Base-by-base conservation (phyloP, 2,113 vertebrate species). In the Prionailurus viverrinus region DNA sequence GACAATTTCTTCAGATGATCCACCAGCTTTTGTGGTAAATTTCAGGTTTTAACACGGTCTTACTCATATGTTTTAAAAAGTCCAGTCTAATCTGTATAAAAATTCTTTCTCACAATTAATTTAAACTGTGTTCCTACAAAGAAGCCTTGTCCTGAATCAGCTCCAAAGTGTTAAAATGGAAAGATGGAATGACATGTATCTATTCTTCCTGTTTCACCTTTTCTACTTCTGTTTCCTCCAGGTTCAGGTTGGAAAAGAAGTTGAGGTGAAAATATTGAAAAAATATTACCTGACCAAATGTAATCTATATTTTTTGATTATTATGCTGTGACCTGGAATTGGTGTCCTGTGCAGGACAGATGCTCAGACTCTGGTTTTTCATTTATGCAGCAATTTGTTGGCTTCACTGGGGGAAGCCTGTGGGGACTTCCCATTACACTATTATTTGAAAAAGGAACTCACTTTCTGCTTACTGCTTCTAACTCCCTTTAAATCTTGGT, bases 161-260 rank as follows among this genome's bases (percentile, higher is more conserved):
- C 15, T 79, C 89, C 5, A 86, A 51, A 63, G 71, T 53, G 4
- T 78, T 84, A 76, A 82, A 33, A 7, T 29, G 8, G 81, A 92
- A 53, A 41, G 19, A 41, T 21, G 9, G 41, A 76, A 21, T 69
- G 14, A 82, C 61, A 63, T 93, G 19, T 84, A 33, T 31, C 4
- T 63, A 71, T 85, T 71, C 3, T 45, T 90, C 14, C 80, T 71
- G n/a, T 31, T 53, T 27, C 18, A 73, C 23, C 16, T 68, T 31
- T 83, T 90, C 19, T 85, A 29, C 16, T 85, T 94, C 71, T 68
- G 19, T 89, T 83, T 85, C 53, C 71, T 93, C 16, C 5, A 94
- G 10, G 25, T 80, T 80, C 41, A 80, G 29, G 19, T 25, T 73
- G n/a, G 12, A 74, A 9, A 66, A 53, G 31, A 96, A 90, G 29